A percentile compares a stretch with the other conserved stretches of the same genome.
Conservation (phyloP, 2,113 vertebrate genomes). For the Synchiropus splendidus region DNA sequence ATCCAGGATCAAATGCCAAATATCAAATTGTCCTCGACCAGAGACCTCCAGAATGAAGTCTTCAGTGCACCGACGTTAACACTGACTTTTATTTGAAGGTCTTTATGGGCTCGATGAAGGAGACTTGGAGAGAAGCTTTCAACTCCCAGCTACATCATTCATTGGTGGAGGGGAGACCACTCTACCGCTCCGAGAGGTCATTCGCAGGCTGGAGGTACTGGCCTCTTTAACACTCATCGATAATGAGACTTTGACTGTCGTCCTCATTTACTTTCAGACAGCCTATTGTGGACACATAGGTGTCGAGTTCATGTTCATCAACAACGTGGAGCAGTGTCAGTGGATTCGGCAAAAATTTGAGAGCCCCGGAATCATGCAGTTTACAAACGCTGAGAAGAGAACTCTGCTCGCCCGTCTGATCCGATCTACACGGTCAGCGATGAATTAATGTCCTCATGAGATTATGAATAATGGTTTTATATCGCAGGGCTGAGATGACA, state of each 20-base stretch:
- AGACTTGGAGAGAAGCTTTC: conserved; percentile 83
- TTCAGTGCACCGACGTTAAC: too few relatives aligned
- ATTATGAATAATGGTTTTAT: background rate
- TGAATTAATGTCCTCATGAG: conserved; percentile 4
- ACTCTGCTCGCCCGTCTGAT: conserved; percentile 82
- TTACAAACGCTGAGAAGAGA: conserved; percentile 79
- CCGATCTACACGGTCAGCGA: conserved; percentile 77
- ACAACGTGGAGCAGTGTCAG: conserved; percentile 85
- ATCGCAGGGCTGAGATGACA: background rate
- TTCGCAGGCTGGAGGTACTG: conserved; percentile 79
- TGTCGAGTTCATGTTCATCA: conserved; percentile 92
- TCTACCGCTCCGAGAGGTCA: conserved; percentile 83
- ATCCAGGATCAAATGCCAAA: too few relatives aligned
- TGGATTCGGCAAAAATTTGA: conserved; percentile 89
- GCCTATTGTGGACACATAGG: conserved; percentile 87
- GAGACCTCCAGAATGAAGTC: too few relatives aligned
- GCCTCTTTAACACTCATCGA: background rate
- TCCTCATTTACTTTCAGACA: conserved; percentile 52
- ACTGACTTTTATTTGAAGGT: too few relatives aligned
- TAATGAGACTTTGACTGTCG: background rate
- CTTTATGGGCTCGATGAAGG: conserved; percentile 83
- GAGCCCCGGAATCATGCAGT: conserved; percentile 80
- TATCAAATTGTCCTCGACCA: too few relatives aligned
- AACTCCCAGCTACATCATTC: conserved; percentile 83
- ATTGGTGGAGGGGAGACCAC: conserved; percentile 78